phyloP scores from a whole-genome alignment of 2,888 invertebrate genomes.

The Scelioninae gen. 1 region DNA sequence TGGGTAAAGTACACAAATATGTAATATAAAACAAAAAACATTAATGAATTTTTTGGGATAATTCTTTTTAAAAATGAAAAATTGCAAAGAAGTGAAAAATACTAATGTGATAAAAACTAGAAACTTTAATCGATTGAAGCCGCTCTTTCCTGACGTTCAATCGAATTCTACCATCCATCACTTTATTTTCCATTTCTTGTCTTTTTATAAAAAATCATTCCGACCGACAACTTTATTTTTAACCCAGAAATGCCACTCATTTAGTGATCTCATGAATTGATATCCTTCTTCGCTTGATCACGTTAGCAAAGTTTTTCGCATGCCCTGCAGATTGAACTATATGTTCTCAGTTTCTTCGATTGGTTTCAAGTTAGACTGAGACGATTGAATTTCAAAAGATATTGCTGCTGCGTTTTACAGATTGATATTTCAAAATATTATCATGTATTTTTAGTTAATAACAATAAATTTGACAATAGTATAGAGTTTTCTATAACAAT shows the following conservation, averaged over 20 bases:
- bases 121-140: too few species aligned
- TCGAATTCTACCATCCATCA: not conserved
- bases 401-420: slow-evolving; percentile 21
- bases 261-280: not conserved
- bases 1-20: too few species aligned
- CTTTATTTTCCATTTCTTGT: slow-evolving; percentile 1
- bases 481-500: too few species aligned
- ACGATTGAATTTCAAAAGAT: slow-evolving; percentile 30
- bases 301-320: slow-evolving; percentile 6
- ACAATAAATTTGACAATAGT: not conserved
- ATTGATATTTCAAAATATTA: slow-evolving; percentile 9
- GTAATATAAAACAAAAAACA: too few species aligned
- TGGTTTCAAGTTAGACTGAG: slow-evolving; percentile 31
- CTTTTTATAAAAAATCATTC: slow-evolving; percentile 1
- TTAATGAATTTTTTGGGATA: too few species aligned
- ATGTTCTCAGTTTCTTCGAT: not conserved
- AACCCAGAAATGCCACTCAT: not conserved
- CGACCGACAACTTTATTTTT: not conserved
- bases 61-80: too few species aligned
- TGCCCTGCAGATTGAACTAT: not conserved
- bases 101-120: too few species aligned
- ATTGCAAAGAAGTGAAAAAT: too few species aligned
- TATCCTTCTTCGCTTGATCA: not conserved
- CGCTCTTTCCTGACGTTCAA: not conserved
- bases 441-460: slow-evolving; percentile 17